Evolutionary conservation across 1,140 invertebrate species (phyloP).

Genomic region (Maniola jurtina): DNA sequence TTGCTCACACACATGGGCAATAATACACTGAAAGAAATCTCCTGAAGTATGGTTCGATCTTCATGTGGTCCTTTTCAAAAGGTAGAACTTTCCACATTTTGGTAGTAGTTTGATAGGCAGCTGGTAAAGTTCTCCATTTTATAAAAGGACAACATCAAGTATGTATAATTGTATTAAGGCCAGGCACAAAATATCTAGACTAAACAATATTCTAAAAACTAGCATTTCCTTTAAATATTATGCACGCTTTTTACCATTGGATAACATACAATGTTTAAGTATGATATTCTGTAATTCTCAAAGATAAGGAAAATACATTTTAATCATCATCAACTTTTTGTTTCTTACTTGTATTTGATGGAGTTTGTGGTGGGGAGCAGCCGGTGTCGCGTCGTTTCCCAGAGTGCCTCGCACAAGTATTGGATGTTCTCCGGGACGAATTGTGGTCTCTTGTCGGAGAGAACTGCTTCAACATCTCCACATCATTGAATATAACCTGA

Average conservation of each 20-base stretch:
- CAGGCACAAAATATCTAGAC: too few species aligned
- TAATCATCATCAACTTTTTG: slow-evolving; percentile 69
- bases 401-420: slow-evolving; percentile 61
- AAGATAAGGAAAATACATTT: slow-evolving; percentile 6
- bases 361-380: slow-evolving; percentile 68
- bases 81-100: too few species aligned
- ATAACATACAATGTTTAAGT: background rate
- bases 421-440: slow-evolving; percentile 43
- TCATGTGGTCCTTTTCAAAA: too few species aligned
- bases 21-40: background rate
- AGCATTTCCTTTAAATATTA: too few species aligned
- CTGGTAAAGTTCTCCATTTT: too few species aligned
- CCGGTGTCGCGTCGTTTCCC: slow-evolving; percentile 46
- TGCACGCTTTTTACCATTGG: background rate
- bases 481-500: slow-evolving; percentile 96
- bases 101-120: too few species aligned
- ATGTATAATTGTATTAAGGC: too few species aligned
- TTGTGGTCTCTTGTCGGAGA: slow-evolving; percentile 81
- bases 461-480: slow-evolving; percentile 93
- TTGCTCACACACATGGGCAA: background rate
- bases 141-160: too few species aligned
- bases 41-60: too few species aligned
- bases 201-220: too few species aligned
- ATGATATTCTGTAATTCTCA: background rate
- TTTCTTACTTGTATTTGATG: slow-evolving; percentile 69